phyloP scores from a whole-genome alignment of 2,113 vertebrate species.

The Pterocles gutturalis region DNA sequence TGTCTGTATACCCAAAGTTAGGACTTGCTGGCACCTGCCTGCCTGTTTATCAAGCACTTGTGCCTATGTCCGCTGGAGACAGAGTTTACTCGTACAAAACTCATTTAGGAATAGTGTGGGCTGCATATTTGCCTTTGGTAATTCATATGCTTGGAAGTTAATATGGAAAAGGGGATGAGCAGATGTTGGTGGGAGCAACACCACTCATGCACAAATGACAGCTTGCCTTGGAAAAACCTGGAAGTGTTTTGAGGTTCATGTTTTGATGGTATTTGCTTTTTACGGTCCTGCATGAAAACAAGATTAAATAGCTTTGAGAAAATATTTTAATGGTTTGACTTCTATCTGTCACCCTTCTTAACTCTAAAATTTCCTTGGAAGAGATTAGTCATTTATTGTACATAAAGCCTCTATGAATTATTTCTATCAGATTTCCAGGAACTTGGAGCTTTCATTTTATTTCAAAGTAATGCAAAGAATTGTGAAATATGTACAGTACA shows the following conservation, averaged over 20 bases:
- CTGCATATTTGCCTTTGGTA: not conserved
- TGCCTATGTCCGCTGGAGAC: not conserved
- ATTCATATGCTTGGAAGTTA: not conserved
- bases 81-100: not conserved
- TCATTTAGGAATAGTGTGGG: not conserved
- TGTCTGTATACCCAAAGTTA: not conserved
- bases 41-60: not conserved
- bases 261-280: not conserved
- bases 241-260: not conserved
- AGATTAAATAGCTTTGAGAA: not conserved
- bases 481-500: not conserved
- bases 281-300: fast-evolving
- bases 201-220: not conserved
- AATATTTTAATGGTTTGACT: not conserved
- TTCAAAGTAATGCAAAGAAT: not conserved
- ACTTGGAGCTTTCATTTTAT: not conserved
- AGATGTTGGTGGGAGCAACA: not conserved
- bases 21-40: not conserved
- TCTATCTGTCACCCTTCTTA: not conserved
- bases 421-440: not conserved
- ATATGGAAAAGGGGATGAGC: not conserved
- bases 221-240: not conserved
- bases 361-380: not conserved
- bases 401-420: not conserved
- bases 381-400: not conserved